These are phyloP conservation scores for Furcula furcula DNA, from an alignment of 2,888 invertebrate genomes.

Conservation along the genomic window DNA sequence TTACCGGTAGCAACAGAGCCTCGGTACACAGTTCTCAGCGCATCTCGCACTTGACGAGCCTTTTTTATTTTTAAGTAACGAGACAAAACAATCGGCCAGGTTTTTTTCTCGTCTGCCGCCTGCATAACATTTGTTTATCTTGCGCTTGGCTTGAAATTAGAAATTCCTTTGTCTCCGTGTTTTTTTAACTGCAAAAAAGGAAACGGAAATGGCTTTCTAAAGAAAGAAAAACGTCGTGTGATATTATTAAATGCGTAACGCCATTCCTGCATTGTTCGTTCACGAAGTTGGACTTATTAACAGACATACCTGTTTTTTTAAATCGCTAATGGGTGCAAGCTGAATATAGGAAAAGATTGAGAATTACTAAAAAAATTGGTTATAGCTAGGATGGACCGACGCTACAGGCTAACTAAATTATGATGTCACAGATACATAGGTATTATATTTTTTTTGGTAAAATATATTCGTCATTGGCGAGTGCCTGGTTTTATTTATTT, in stretches of 20 bases:
- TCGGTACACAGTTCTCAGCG: not conserved
- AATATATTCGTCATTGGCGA: too few relatives aligned
- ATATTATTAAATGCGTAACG: constrained; percentile 37
- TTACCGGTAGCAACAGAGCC: not conserved
- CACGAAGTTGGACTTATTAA: too few relatives aligned
- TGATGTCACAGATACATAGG: too few relatives aligned
- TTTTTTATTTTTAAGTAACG: constrained; percentile 38
- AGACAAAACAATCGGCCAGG: constrained; percentile 48
- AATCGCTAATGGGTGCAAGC: too few relatives aligned
- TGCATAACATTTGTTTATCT: constrained; percentile 68
- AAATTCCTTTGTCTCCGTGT: constrained; percentile 69
- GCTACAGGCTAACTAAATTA: too few relatives aligned
- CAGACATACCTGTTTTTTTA: too few relatives aligned
- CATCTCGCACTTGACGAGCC: constrained; percentile 22
- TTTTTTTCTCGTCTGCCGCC: constrained; percentile 58
- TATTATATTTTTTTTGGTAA: too few relatives aligned
- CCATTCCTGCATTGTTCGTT: constrained; percentile 26
- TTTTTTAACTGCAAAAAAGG: constrained; percentile 69
- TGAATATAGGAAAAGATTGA: too few relatives aligned
- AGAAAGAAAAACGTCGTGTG: constrained; percentile 42
- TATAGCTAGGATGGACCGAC: too few relatives aligned
- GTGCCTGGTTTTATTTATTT: too few relatives aligned
- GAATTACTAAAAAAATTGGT: too few relatives aligned
- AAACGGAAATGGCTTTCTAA: constrained; percentile 53
- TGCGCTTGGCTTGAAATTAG: constrained; percentile 65